phyloP scores from a whole-genome alignment of 2,113 vertebrate species.

The Clarias gariepinus region DNA sequence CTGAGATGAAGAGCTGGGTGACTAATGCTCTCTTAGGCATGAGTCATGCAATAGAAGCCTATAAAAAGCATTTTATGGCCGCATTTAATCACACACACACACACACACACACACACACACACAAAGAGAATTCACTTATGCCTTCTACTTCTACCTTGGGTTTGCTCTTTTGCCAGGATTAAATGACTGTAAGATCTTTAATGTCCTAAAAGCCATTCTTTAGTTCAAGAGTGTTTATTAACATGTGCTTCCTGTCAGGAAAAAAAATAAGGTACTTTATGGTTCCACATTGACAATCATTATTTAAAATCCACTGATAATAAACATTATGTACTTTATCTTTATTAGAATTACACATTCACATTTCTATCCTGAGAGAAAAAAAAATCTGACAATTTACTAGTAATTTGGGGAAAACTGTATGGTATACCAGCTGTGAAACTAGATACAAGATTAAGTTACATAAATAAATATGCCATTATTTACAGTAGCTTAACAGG shows the following conservation, averaged over 20 bases:
- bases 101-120: conserved; percentile 20
- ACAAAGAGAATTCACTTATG: conserved; percentile 24
- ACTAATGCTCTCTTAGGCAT: conserved; percentile 45
- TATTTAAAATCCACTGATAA: conserved; percentile 49
- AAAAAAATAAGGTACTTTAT: conserved; percentile 16
- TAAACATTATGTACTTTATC: conserved; percentile 42
- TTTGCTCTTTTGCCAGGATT: conserved; percentile 23
- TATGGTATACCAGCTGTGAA: conserved; percentile 50
- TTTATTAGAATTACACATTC: conserved; percentile 10
- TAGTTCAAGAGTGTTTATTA: conserved; percentile 6
- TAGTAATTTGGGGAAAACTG: conserved; percentile 48
- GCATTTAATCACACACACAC: conserved; percentile 32
- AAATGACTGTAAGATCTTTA: conserved; percentile 28
- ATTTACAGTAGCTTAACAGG: too few species aligned
- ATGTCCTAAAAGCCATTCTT: conserved; percentile 23
- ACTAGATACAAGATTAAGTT: conserved; percentile 51
- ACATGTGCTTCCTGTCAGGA: conserved; percentile 2
- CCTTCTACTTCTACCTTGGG: not conserved
- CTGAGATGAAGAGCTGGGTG: conserved; percentile 39
- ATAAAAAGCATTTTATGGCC: conserved; percentile 46
- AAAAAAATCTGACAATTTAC: conserved; percentile 52
- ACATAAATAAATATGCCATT: too few species aligned
- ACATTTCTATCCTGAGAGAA: conserved; percentile 46
- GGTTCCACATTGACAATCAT: conserved; percentile 33
- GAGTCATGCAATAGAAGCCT: conserved; percentile 45